Evolutionary conservation across 2,797 vertebrate genomes (phyloP).

Genomic region (Falco peregrinus): DNA sequence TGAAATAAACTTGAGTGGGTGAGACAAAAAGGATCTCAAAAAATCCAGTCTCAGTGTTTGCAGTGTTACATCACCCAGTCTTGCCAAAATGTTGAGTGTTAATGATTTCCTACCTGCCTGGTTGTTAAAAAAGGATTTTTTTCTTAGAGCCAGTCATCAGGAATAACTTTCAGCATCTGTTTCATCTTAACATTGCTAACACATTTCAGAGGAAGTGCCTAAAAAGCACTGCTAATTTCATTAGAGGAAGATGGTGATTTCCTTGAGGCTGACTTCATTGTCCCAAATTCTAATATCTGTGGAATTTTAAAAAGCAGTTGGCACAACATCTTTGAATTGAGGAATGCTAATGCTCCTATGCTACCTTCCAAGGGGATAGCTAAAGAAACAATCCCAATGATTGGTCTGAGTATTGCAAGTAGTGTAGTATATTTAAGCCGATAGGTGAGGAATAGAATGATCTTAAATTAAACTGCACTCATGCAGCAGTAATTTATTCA

Average conservation of each 20-base stretch:
- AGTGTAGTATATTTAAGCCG: background rate
- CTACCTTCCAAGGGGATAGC: background rate
- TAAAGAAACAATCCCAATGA: background rate
- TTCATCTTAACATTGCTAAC: background rate
- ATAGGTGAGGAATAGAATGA: background rate
- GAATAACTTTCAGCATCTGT: slow-evolving; percentile 39
- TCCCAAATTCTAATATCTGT: background rate
- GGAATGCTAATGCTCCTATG: background rate
- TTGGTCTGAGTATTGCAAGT: background rate
- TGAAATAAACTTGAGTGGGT: background rate
- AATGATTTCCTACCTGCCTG: slow-evolving; percentile 29
- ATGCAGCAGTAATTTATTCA: background rate
- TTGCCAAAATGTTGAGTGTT: background rate
- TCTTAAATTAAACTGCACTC: background rate
- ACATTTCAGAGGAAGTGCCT: slow-evolving; percentile 4
- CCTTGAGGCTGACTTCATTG: slow-evolving; percentile 13
- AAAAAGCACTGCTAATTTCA: slow-evolving; percentile 1
- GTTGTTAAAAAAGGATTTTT: background rate
- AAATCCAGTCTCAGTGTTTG: background rate
- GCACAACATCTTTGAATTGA: background rate
- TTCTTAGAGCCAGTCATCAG: background rate
- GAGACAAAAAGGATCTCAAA: background rate
- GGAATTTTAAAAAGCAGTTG: background rate
- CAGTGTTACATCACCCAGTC: background rate
- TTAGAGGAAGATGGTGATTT: background rate